A percentile compares a stretch with the other conserved stretches of the same genome.
phyloP scores from a whole-genome alignment of 2,888 invertebrate species.

The Lamellibrachia columna region DNA sequence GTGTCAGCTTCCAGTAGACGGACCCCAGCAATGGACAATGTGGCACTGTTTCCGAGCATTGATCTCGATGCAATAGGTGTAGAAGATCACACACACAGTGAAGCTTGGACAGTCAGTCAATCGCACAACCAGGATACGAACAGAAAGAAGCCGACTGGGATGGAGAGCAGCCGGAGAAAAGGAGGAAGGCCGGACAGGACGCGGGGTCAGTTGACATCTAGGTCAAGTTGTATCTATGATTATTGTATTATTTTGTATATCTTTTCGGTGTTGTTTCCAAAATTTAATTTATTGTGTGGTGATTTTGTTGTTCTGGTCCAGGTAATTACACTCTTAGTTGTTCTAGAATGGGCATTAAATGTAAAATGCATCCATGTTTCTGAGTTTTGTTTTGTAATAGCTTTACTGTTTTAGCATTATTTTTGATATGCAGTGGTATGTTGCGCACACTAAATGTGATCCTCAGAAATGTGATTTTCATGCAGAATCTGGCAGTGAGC shows the following conservation, averaged over 20 bases:
- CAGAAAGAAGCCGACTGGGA: background rate
- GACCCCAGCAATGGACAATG: slow-evolving; percentile 33
- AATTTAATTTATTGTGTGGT: background rate
- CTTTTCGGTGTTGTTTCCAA: background rate
- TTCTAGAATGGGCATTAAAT: background rate
- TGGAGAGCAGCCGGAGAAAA: background rate
- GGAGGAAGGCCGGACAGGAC: background rate
- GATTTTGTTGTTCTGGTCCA: background rate
- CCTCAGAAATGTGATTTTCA: background rate
- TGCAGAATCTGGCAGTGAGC: slow-evolving; percentile 28
- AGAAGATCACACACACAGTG: background rate
- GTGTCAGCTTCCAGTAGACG: background rate
- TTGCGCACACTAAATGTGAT: background rate
- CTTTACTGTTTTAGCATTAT: background rate
- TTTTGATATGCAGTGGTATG: background rate
- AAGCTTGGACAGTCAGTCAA: background rate
- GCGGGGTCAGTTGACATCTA: background rate
- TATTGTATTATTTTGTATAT: background rate
- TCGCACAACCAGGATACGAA: background rate
- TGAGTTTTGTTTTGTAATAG: background rate
- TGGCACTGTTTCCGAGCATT: slow-evolving; percentile 23
- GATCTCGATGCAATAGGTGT: background rate
- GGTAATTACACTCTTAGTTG: background rate
- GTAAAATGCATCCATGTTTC: background rate
- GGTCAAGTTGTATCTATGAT: background rate